Conservation (phyloP, 1,140 invertebrate species). For the Megathymus violae region DNA sequence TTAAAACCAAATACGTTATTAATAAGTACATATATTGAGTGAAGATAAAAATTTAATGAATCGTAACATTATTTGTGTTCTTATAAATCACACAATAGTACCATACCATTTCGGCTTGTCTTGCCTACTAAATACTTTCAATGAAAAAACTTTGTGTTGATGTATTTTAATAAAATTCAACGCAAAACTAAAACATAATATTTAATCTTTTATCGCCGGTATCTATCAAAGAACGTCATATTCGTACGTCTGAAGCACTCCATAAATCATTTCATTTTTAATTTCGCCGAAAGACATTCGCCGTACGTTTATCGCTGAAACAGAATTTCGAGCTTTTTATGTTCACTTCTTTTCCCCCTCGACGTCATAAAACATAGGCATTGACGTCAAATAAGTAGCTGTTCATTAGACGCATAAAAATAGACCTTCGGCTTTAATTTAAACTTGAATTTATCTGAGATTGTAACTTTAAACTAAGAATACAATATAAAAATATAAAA, state of each 20-base stretch:
- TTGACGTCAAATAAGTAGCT: constrained; percentile 34
- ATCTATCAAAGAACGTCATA: background rate
- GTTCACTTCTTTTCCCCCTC: constrained; percentile 55
- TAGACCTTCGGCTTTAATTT: background rate
- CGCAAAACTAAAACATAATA: constrained; percentile 3
- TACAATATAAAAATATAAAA: too few relatives aligned
- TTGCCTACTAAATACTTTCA: too few relatives aligned
- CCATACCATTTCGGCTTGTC: too few relatives aligned
- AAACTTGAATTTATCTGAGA: too few relatives aligned
- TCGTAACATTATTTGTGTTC: too few relatives aligned
- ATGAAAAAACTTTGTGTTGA: too few relatives aligned
- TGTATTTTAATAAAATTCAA: too few relatives aligned
- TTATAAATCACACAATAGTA: too few relatives aligned
- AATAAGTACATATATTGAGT: background rate
- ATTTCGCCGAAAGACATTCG: constrained; percentile 57
- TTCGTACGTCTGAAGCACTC: constrained; percentile 1
- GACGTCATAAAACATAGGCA: constrained; percentile 59
- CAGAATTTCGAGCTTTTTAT: constrained; percentile 58
- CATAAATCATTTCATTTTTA: constrained; percentile 67
- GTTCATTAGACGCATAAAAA: background rate
- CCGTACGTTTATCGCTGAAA: constrained; percentile 53
- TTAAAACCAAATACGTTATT: constrained; percentile 8
- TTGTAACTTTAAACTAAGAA: too few relatives aligned
- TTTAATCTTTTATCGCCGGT: background rate
- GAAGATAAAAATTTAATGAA: too few relatives aligned